A percentile compares a stretch with the other conserved stretches of the same genome.
Evolutionary conservation across 2,888 invertebrate species (phyloP).

Genomic region (Dinocampus coccinellae): DNA sequence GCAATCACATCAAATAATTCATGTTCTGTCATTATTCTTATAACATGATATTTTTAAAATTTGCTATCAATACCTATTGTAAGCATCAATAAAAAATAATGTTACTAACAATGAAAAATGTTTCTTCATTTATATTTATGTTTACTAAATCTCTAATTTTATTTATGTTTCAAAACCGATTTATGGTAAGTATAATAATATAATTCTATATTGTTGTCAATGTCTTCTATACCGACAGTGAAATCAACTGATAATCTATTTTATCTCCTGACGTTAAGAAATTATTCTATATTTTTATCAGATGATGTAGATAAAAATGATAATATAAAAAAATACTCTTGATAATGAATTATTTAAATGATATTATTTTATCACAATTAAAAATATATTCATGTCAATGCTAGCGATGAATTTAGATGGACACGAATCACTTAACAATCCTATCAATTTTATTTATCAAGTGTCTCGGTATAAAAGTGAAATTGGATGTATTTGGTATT

Average conservation of each 20-base stretch:
- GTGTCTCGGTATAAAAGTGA: not conserved
- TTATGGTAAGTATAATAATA: too few species aligned
- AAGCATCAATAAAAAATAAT: conserved; percentile 55
- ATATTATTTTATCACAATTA: too few species aligned
- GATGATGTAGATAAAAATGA: not conserved
- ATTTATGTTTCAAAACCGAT: not conserved
- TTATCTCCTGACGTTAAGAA: not conserved
- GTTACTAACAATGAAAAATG: conserved; percentile 42
- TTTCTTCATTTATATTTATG: not conserved
- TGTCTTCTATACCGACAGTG: not conserved
- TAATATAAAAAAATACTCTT: not conserved
- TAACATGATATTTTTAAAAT: conserved; percentile 48
- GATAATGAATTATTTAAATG: too few species aligned
- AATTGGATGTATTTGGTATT: conserved; percentile 7
- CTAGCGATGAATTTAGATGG: not conserved
- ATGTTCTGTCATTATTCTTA: conserved; percentile 44
- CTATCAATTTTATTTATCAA: not conserved
- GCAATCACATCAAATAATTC: not conserved
- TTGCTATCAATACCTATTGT: conserved; percentile 55
- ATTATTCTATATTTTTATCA: not conserved
- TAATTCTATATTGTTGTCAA: not conserved
- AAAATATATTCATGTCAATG: not conserved
- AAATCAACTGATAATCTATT: not conserved
- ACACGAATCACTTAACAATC: not conserved
- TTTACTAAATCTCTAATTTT: not conserved